Base-by-base conservation (phyloP, 2,113 vertebrate genomes). In the Platichthys stellatus region DNA sequence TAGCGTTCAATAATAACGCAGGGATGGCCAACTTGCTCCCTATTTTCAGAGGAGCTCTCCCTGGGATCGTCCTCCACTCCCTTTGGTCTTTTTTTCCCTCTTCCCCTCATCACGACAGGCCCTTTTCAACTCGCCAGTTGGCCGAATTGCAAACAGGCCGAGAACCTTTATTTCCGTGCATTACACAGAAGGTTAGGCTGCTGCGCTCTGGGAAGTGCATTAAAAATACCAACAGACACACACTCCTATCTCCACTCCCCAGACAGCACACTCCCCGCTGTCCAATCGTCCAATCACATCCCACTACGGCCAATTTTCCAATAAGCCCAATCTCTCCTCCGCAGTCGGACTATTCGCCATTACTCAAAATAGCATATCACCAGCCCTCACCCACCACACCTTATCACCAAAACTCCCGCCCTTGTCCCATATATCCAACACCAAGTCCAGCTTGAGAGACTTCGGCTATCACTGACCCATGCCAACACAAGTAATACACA, bases 1-100 rank as follows among this genome's bases (percentile, higher is more conserved):
- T 90, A 93, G 91, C 64, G 24, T 91, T 92, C 81, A 65, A 92
- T 90, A 91, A 90, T 89, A 92, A 90, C 54, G 66, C 81, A 78
- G 82, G 84, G 77, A 91, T 83, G 84, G 88, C 71, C 87, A 73
- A 79, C 75, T 89, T 72, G 76, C 86, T 90, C 84, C 80, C 86
- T 86, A 80, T 88, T 90, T 90, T 88, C 84, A 77, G 88, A 74
- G 56, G 58, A 86, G 72, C 81, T 86, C 80, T 88, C 84, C 23
- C 65, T 56, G 73, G 85, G 70, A 71, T 74, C 71, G 63, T 83
- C 73, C 76, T 84, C 72, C 76, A 71, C 72, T 85, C 68, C 69
- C 59, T 59, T 67, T 43, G 7, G 59, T 68, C 74, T 79, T 79
- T 79, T 56, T 60, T 28, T 21, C 6, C 59, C 67, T 69, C 62